Evolutionary conservation across 2,797 vertebrate genomes (phyloP).

Genomic region (Triplophysa yarkandensis): DNA sequence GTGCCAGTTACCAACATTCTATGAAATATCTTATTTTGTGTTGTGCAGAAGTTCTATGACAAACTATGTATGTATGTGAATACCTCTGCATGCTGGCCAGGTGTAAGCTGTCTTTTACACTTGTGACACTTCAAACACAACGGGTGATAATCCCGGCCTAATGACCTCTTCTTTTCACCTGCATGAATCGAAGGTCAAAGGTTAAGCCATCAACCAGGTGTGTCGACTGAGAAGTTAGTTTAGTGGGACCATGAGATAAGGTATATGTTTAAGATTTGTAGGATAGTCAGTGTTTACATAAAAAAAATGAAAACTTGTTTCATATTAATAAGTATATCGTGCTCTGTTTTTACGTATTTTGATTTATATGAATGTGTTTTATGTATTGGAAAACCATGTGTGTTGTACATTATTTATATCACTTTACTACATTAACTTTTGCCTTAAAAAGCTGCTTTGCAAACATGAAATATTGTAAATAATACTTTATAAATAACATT

Average conservation of each 20-base stretch:
- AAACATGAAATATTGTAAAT: no score
- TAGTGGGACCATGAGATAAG: neutral
- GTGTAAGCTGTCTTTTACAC: conserved; percentile 79
- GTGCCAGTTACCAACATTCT: no score
- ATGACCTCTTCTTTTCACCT: conserved; percentile 81
- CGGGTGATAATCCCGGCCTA: conserved; percentile 83
- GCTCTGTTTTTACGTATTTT: no score
- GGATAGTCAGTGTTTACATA: neutral
- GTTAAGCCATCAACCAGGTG: conserved; percentile 9
- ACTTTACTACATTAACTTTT: no score
- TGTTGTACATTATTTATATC: no score
- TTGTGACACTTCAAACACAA: conserved; percentile 82
- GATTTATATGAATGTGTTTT: no score
- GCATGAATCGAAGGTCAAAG: conserved; percentile 46
- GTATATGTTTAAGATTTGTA: neutral
- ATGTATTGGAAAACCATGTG: no score
- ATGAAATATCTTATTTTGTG: no score
- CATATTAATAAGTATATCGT: no score
- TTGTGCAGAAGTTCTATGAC: neutral
- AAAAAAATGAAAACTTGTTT: no score
- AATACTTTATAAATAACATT: no score
- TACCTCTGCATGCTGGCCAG: conserved; percentile 81
- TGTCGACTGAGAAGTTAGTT: neutral
- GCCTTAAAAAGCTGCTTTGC: no score
- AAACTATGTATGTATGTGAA: conserved; percentile 1